Conservation (phyloP, 1,140 invertebrate genomes). For the Halesus radiatus region DNA sequence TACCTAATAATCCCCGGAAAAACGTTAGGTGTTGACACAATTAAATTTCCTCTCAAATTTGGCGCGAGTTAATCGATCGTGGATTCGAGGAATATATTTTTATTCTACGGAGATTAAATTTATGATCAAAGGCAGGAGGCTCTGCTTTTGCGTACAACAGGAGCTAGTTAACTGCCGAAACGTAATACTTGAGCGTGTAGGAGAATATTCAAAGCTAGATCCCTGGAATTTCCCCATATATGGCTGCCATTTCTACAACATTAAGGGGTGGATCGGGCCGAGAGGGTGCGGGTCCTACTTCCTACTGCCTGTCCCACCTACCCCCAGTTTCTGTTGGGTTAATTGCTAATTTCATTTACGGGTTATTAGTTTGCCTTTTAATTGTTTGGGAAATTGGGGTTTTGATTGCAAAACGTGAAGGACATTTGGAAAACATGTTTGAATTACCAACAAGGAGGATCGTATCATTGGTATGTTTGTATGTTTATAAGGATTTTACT, state of each 20-base stretch:
- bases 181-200: not conserved
- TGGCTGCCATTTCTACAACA: too few species aligned
- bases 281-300: too few species aligned
- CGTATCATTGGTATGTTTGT: too few species aligned
- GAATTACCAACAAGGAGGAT: too few species aligned
- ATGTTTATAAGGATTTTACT: too few species aligned
- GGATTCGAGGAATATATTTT: not conserved
- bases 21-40: too few species aligned
- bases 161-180: conserved; percentile 8
- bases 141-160: not conserved
- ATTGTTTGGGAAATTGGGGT: not conserved
- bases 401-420: too few species aligned
- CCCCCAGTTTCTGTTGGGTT: not conserved
- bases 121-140: not conserved
- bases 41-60: not conserved
- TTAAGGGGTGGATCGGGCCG: too few species aligned
- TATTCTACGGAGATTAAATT: conserved; percentile 6
- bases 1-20: too few species aligned
- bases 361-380: conserved; percentile 8
- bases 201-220: too few species aligned
- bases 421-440: too few species aligned
- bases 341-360: conserved; percentile 19
- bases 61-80: conserved; percentile 1
- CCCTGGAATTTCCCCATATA: too few species aligned
- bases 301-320: not conserved